A percentile compares a stretch with the other conserved stretches of the same genome.
phyloP scores from a whole-genome alignment of 1,140 invertebrate species.

The Scaptomyza montana region DNA sequence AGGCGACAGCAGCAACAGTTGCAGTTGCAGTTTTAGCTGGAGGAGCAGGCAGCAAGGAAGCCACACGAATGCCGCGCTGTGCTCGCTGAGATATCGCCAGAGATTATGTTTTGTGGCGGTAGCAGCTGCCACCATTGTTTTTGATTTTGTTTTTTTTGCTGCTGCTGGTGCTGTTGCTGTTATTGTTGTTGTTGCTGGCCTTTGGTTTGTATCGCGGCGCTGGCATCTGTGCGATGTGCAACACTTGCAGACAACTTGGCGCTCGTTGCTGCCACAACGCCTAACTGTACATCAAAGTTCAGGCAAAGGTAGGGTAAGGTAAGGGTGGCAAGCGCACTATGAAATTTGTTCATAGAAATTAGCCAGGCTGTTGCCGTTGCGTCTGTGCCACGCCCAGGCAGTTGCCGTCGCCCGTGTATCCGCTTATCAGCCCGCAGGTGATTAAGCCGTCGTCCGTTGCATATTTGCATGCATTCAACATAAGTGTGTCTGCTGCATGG shows the following conservation, averaged over 20 bases:
- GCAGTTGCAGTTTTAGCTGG: constrained; percentile 16
- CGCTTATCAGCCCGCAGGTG: constrained; percentile 71
- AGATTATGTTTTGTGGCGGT: constrained; percentile 79
- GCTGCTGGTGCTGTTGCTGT: too few species aligned
- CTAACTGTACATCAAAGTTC: constrained; percentile 55
- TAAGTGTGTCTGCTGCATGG: constrained; percentile 23
- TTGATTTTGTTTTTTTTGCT: constrained; percentile 52
- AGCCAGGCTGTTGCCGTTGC: constrained; percentile 54
- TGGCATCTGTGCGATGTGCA: constrained; percentile 79
- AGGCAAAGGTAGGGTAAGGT: background rate
- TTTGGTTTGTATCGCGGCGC: constrained; percentile 76
- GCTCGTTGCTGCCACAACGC: constrained; percentile 41
- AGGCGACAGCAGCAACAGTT: constrained; percentile 16
- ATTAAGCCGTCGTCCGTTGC: constrained; percentile 66
- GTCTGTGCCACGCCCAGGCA: constrained; percentile 54
- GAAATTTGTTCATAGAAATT: constrained; percentile 78
- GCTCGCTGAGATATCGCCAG: constrained; percentile 67
- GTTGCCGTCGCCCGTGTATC: constrained; percentile 24
- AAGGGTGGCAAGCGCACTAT: constrained; percentile 23
- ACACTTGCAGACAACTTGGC: constrained; percentile 79
- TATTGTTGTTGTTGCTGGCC: constrained; percentile 40
- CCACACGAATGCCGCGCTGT: constrained; percentile 64
- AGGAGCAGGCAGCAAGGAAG: constrained; percentile 50
- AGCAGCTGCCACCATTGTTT: constrained; percentile 77
- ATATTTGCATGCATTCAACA: constrained; percentile 26